Conservation (phyloP, 2,888 invertebrate species). For the Eristalis tenax region DNA sequence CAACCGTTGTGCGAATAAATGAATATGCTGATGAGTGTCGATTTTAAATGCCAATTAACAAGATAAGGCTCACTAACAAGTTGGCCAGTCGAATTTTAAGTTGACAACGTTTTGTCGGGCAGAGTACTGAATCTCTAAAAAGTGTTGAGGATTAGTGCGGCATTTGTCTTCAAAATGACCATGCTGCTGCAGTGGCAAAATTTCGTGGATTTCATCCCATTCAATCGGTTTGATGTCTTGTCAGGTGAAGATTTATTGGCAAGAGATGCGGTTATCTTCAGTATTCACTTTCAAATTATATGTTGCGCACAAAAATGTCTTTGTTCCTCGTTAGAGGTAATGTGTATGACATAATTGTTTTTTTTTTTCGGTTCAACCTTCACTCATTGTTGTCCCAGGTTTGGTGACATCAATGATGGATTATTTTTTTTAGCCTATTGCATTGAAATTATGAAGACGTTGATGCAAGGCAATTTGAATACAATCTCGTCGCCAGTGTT, state of each 20-base stretch:
- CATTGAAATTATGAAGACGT: no score
- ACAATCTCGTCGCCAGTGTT: no score
- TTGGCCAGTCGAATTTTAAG: neutral
- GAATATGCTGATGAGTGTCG: neutral
- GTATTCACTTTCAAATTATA: neutral
- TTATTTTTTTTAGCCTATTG: neutral
- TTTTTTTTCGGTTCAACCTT: neutral
- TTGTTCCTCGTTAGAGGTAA: neutral
- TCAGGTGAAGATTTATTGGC: neutral
- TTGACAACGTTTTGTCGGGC: neutral
- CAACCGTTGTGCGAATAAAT: neutral
- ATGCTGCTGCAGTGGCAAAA: neutral
- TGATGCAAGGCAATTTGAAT: no score
- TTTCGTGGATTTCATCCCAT: neutral
- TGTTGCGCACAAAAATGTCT: neutral
- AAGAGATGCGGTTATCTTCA: neutral
- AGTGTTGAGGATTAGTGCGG: neutral
- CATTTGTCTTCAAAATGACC: neutral
- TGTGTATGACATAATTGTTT: neutral
- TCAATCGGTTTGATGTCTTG: neutral
- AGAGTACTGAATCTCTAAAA: neutral
- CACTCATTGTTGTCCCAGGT: neutral
- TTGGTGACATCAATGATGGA: neutral
- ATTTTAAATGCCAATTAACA: neutral
- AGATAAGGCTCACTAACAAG: neutral